Conservation (phyloP, 2,797 vertebrate species). For the Betta splendens region DNA sequence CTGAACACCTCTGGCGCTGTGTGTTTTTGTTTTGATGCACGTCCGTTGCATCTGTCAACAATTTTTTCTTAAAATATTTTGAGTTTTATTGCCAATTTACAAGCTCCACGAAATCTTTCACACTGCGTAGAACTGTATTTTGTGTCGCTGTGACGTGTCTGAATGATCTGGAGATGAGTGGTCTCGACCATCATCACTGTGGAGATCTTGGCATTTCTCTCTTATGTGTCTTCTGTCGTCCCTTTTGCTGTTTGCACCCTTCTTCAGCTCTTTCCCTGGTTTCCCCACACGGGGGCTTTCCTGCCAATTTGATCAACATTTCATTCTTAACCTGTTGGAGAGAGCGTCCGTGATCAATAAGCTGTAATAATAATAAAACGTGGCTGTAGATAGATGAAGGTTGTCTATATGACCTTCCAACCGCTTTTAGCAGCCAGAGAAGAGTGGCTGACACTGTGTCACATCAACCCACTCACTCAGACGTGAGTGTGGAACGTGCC, state of each 20-base stretch:
- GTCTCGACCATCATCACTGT: not conserved
- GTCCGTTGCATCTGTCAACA: not conserved
- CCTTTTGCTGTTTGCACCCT: no score
- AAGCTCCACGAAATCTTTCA: not conserved
- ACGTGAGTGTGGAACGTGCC: slow-evolving; percentile 67
- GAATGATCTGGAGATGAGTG: not conserved
- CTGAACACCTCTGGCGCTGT: slow-evolving; percentile 24
- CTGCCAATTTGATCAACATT: no score
- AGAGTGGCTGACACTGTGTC: no score
- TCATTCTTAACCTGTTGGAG: no score
- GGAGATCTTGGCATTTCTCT: slow-evolving; percentile 19
- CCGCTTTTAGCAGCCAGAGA: no score
- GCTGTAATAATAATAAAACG: no score
- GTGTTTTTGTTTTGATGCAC: slow-evolving; percentile 36
- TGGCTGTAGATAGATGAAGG: no score
- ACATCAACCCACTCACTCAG: slow-evolving; percentile 13
- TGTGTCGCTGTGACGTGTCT: not conserved
- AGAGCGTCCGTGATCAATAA: no score
- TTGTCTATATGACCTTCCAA: no score
- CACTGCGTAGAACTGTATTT: not conserved
- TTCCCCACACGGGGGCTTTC: no score
- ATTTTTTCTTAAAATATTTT: slow-evolving; percentile 15
- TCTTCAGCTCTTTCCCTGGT: no score
- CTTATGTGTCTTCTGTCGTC: slow-evolving; percentile 18
- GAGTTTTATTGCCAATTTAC: not conserved